Evolutionary conservation across 2,113 vertebrate genomes (phyloP), one percentile per base, ranked within the genome.

Genomic region (Suricata suricatta): DNA sequence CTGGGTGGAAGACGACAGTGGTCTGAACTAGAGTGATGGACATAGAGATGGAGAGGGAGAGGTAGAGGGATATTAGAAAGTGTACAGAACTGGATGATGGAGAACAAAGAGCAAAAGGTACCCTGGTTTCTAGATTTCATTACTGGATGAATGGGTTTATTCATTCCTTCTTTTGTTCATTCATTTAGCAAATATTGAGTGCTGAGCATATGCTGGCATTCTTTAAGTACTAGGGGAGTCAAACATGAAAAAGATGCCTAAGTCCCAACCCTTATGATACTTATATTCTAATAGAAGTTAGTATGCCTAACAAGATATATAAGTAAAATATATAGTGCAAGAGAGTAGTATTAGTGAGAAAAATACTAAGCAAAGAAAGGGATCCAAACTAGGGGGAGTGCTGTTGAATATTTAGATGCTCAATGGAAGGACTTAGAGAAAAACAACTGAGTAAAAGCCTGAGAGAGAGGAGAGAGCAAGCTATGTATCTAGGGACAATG

Each of bases 91-190:
- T 47, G 33, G 6, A 2, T 90, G n/a, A 95, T 8, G 17, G 31
- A 86, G 82, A 88, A 76, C 50, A 57, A 82, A 82, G 10, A 92
- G 25, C 12, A 29, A 50, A 29, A 92, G 15, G 31, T 29, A 8
- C 33, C 33, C 10, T 44, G 12, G n/a, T 87, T 97, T 94, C 41
- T 93, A 79, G 54, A 31, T 97, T 66, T 93, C 23, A 23, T 92
- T 80, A 86, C 47, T 63, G n/a, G 16, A 10, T 69, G 23, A 27
- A 11, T 71, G 44, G 35, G 10, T 94, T 29, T 2, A 54, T 81
- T 89, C 35, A 81, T 92, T 86, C 47, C 38, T 72, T 83, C 68
- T 80, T 85, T 88, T 7, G 9, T 86, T 88, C n/a, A 54, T 68
- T 89, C 21, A 72, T n/a, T 54, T 16, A 41, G 69, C 1, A 82